Base-by-base conservation (phyloP, 2,888 invertebrate genomes). In the Bellardia pandia region DNA sequence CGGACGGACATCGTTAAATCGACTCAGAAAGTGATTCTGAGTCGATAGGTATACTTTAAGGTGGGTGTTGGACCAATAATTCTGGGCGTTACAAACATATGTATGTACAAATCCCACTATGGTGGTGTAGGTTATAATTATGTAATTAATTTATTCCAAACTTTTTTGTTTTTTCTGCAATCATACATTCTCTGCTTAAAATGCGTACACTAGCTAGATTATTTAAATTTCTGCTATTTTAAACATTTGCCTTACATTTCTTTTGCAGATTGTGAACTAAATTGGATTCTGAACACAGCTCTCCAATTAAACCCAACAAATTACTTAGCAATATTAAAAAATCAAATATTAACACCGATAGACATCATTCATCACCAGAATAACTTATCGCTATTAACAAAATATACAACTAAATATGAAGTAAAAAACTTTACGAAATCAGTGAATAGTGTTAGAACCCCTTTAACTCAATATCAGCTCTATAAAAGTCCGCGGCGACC, bases 371-470 rank as follows among this genome's bases (percentile, higher is more conserved):
- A 72, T 37, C 84, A 33, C 79, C 77, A 33, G 48, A 85, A 84
- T 80, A 75, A 76, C 75, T 79, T 81, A 30, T 53, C 71, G 51
- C 0, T 62, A 23, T 9, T 51, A 14, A 48, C 30, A 37, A 81
- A 58, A 45, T 64, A 72, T 75, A 13, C 81, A 7, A 45, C 13
- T 11, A 66, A 58, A 5, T 71, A 56, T 53, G 76, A 77, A 37
- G 40, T 58, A 13, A 69, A 79, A 30, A 79, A 76, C 13, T 68
- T 68, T 74, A 86, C 85, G 11, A 66, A 68, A 72, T 82, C 85
- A 40, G 85, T 88, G 83, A 86, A 88, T 86, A 88, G 88, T 83
- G 62, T 88, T 5, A 33, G 79, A 45, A 83, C 83, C 2, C 85
- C 85, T 1, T 62, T 85, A 53, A 80, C 76, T 13, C 85, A 86